A percentile compares a stretch with the other conserved stretches of the same genome.
Conservation (phyloP, 2,797 vertebrate genomes). For the Lycodopsis pacificus region DNA sequence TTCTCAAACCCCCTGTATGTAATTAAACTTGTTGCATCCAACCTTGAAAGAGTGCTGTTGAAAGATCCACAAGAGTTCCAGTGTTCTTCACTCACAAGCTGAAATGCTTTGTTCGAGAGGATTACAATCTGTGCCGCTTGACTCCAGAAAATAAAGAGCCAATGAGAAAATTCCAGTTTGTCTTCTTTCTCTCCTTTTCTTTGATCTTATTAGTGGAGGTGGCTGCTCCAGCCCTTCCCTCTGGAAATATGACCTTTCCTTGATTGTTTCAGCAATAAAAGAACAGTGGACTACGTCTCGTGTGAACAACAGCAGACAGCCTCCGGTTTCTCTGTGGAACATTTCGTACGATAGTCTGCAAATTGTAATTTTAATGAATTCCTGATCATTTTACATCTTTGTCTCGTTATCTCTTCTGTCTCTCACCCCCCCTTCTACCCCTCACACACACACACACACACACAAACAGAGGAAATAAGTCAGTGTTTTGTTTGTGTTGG, state of each 20-base stretch:
- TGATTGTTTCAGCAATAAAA: constrained; percentile 62
- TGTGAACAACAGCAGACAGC: constrained; percentile 20
- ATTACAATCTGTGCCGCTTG: constrained; percentile 33
- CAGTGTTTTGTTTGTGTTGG: constrained; percentile 71
- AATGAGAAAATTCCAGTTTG: constrained; percentile 55
- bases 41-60: constrained; percentile 12
- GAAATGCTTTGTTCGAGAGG: constrained; percentile 38
- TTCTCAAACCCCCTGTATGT: neutral
- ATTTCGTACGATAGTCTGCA: neutral
- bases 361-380: constrained; percentile 17
- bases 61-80: constrained; percentile 7
- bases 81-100: constrained; percentile 21
- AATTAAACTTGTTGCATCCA: constrained; percentile 21
- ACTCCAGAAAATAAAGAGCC: constrained; percentile 39
- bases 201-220: constrained; percentile 58
- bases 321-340: constrained; percentile 23
- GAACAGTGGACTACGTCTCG: constrained; percentile 36
- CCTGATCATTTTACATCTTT: constrained; percentile 15
- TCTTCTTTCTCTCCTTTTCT: constrained; percentile 39
- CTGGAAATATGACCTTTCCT: constrained; percentile 59
- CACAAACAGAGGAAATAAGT: constrained; percentile 55
- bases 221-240: constrained; percentile 34
- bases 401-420: constrained; percentile 10
- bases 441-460: constrained; percentile 41
- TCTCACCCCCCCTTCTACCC: neutral